Evolutionary conservation across 2,113 vertebrate species (phyloP).

Genomic region (Alectura lathami): DNA sequence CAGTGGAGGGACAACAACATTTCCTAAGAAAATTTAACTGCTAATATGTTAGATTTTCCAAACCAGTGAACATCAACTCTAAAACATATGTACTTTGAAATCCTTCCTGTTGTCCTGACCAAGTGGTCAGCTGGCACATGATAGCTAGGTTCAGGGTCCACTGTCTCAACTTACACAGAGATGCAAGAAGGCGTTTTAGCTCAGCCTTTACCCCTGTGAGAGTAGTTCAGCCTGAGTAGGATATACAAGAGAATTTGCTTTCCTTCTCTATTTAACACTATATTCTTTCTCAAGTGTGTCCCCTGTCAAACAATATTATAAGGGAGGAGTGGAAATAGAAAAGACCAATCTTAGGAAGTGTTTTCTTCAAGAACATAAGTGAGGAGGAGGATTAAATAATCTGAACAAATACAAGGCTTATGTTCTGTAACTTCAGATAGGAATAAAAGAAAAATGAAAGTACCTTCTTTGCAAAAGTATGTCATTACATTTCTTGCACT

Average conservation of each 20-base stretch:
- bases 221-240: neutral
- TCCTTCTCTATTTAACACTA: neutral
- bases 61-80: neutral
- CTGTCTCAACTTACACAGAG: neutral
- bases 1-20: neutral
- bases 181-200: neutral
- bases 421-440: slow-evolving; percentile 38
- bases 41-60: neutral
- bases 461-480: slow-evolving; percentile 49
- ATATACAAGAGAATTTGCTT: neutral
- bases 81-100: neutral
- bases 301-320: neutral
- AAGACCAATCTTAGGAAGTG: neutral
- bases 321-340: neutral
- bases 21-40: neutral
- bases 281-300: neutral
- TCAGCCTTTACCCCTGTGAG: neutral
- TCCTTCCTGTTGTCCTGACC: neutral
- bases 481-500: slow-evolving; percentile 58
- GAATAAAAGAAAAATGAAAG: slow-evolving; percentile 62
- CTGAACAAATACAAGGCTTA: slow-evolving; percentile 50
- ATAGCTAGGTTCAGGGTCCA: neutral
- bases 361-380: slow-evolving; percentile 51
- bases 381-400: slow-evolving; percentile 67
- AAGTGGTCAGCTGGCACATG: neutral